Base-by-base conservation (phyloP, 2,113 vertebrate species). In the Seriola quinqueradiata region DNA sequence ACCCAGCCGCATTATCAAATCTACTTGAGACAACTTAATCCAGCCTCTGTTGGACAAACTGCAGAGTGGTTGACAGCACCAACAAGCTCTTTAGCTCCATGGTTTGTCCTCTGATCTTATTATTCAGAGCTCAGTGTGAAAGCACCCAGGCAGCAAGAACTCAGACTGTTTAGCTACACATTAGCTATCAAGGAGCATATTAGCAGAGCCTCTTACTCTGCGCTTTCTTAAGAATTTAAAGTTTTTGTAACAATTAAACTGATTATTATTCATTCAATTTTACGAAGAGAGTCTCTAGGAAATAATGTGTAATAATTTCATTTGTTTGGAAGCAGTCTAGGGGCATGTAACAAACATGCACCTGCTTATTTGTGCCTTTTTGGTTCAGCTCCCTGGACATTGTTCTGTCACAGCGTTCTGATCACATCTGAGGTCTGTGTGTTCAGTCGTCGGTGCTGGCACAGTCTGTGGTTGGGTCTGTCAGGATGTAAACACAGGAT, bases 1-100 rank as follows among this genome's bases (percentile, higher is more conserved):
- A 54, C 17, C 28, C 40, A 9, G 12, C 50, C 1, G 25, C 63
- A 46, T 44, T 36, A 67, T 69, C 52, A 80, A 74, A 46, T 38
- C 16, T 61, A n/a, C 83, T 58, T 10, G 5, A 61, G 70, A 77
- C 77, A 23, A 42, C 68, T 71, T 85, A 82, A 86, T 88, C 84
- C 83, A 40, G 58, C 44, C 52, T n/a, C 79, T 52, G 76, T 40
- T 28, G 1, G 77, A 72, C 66, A 74, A 70, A 84, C 72, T 32
- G 67, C 81, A 34, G 75, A 74, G 60, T 10, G 44, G 63, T 36
- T 71, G 82, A 87, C 79, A 13, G 77, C 69, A n/a, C 4, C n/a
- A 14, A 28, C 36, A 5, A 21, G 14, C 60, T 52, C 72, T 54
- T 68, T 0, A 60, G 28, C 38, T 84, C 14, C 23, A 34, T 76